phyloP scores from a whole-genome alignment of 2,797 vertebrate genomes.

The Coregonus ussuriensis region DNA sequence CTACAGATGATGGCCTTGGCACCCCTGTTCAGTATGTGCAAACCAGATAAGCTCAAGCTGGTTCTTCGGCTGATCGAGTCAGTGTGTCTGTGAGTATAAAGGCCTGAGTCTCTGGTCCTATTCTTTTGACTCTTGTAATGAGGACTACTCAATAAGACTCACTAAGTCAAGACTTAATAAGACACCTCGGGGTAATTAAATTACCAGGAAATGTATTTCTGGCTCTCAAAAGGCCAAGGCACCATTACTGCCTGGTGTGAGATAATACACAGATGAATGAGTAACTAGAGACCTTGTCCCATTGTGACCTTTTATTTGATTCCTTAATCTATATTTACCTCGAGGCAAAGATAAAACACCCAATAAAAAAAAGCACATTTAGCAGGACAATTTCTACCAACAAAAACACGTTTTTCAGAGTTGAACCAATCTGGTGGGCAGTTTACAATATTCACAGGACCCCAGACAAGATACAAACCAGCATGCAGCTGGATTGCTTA shows the following conservation, averaged over 20 bases:
- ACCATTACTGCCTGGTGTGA: background rate
- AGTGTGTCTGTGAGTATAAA: background rate
- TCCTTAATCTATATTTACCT: background rate
- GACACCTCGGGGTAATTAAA: constrained; percentile 10
- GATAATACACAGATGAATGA: background rate
- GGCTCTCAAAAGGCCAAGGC: background rate
- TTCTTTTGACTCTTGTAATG: background rate
- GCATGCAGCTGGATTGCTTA: background rate
- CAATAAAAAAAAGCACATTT: background rate
- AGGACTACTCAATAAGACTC: background rate
- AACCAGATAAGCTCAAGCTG: background rate
- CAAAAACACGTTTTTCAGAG: background rate
- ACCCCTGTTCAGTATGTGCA: background rate
- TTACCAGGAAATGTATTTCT: constrained; percentile 10
- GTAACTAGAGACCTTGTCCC: background rate
- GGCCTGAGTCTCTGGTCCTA: background rate
- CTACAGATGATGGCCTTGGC: background rate
- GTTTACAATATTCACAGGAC: background rate
- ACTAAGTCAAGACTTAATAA: constrained; percentile 22
- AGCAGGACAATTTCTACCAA: background rate
- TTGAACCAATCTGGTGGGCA: background rate
- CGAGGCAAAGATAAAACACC: background rate
- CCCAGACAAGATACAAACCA: constrained; percentile 1
- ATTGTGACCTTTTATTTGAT: background rate
- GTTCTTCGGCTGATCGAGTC: background rate